Percentiles rank a stretch among this genome's conserved stretches.
These are phyloP conservation scores for Crocuta crocuta DNA, from an alignment of 2,113 vertebrate species.

Conservation along the genomic window DNA sequence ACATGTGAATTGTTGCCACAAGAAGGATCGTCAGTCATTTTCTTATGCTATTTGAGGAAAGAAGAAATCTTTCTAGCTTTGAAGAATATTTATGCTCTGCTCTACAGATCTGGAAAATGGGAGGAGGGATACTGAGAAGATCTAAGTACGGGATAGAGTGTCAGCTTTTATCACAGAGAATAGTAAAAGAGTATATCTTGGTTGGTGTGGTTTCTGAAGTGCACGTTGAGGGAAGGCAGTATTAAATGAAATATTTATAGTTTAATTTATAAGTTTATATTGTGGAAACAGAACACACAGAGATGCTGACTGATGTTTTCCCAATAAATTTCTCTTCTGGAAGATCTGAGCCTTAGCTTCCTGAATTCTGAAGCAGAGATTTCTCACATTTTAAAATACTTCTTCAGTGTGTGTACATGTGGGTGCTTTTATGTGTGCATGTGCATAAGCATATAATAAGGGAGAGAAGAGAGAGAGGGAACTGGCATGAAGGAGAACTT, in stretches of 20 bases:
- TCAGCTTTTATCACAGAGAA: constrained; percentile 20
- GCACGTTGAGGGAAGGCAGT: background rate
- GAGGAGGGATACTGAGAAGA: constrained; percentile 31
- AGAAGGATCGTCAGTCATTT: constrained; percentile 58
- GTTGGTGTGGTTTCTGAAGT: background rate
- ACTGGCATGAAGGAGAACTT: background rate
- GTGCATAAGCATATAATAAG: background rate
- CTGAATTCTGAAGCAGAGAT: constrained; percentile 8
- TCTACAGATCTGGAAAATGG: constrained; percentile 53
- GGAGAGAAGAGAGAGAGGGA: background rate
- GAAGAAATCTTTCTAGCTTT: constrained; percentile 31
- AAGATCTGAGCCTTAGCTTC: background rate
- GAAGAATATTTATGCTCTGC: constrained; percentile 60
- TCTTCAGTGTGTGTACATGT: background rate
- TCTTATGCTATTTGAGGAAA: constrained; percentile 38
- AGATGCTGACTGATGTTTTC: background rate
- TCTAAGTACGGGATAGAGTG: background rate
- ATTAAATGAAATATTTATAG: constrained; percentile 54
- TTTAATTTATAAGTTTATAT: constrained; percentile 47
- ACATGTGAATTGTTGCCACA: background rate
- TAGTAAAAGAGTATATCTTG: constrained; percentile 9
- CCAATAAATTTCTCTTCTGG: constrained; percentile 30
- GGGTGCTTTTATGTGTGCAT: accelerated
- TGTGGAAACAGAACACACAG: background rate
- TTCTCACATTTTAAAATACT: background rate